Base-by-base conservation (phyloP, 2,113 vertebrate species). In the Sminthopsis crassicaudata region DNA sequence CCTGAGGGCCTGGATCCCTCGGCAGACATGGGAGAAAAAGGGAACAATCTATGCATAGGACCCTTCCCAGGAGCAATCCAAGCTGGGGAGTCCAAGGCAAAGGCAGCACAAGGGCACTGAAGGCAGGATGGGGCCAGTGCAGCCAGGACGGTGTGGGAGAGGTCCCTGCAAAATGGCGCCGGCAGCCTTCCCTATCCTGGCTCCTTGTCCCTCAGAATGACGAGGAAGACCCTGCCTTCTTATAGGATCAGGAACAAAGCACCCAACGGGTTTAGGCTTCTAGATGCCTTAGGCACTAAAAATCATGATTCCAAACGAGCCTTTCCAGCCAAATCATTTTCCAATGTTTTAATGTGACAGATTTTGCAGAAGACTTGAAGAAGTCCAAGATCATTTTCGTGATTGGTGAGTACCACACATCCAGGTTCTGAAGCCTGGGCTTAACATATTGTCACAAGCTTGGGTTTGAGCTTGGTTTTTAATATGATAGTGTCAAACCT, bases 351-450 rank as follows among this genome's bases (percentile, higher is more conserved):
- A 91, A 76, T 98, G 97, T 97, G 97, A 94, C 95, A 99, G 98
- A 98, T 94, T 98, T 98, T 97, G 96, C 97, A 96, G 98, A 99
- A 98, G 99, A 99, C 91, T 97, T 99, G 97, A 99, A 97, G 98
- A 99, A 99, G 97, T 98, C 98, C 96, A 99, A 99, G 98, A 99
- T 99, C 95, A 98, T 99, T 98, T 99, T 99, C 97, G 97, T 99
- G 97, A 97, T 99, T 0, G 99, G 99, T 99, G 98, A 97, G 99
- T 99, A 98, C 55, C 10, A 96, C 22, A 94, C 24, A 90, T 96
- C 10, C 89, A 67, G 42, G 91, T 96, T 96, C 94, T 92, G 48
- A 96, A 84, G 53, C 26, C 95, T 25, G 88, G 93, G 60, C n/a
- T 95, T 76, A 52, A 92, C 57, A 90, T 89, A 94, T 7, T 36